Conservation (phyloP, 1,140 invertebrate genomes). For the Mercenaria mercenaria region DNA sequence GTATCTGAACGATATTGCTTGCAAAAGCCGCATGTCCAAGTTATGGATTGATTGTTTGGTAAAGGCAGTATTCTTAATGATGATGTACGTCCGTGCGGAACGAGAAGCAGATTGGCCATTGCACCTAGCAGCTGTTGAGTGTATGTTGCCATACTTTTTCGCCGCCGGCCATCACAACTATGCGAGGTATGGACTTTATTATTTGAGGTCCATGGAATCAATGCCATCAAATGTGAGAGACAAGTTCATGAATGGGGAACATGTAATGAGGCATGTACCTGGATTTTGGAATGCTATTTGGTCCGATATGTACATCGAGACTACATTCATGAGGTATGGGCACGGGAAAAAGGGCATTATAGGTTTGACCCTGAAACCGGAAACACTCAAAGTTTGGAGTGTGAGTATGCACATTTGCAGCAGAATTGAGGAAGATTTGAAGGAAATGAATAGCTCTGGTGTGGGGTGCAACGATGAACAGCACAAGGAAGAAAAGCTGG, state of each 20-base stretch:
- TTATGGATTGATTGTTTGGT: constrained; percentile 73
- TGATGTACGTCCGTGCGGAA: constrained; percentile 71
- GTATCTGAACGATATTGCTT: background rate
- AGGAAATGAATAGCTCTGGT: background rate
- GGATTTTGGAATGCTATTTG: constrained; percentile 57
- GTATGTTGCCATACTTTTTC: constrained; percentile 76
- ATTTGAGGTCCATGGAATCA: constrained; percentile 62
- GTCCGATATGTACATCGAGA: constrained; percentile 72
- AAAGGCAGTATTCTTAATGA: constrained; percentile 73
- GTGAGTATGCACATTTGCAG: constrained; percentile 66
- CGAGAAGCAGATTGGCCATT: constrained; percentile 74
- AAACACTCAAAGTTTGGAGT: constrained; percentile 57
- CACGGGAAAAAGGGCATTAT: constrained; percentile 64
- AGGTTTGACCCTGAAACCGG: constrained; percentile 64
- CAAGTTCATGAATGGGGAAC: constrained; percentile 64
- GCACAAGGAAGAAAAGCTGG: too few species aligned
- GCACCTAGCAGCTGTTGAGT: constrained; percentile 62
- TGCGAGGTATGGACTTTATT: constrained; percentile 75
- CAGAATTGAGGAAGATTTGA: background rate
- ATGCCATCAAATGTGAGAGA: constrained; percentile 52
- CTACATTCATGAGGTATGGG: constrained; percentile 73
- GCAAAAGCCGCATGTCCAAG: constrained; percentile 64
- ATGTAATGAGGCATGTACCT: constrained; percentile 67
- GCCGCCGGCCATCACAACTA: constrained; percentile 74
- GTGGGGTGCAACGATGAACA: background rate